Percentiles rank a stretch among this genome's conserved stretches.
phyloP scores from a whole-genome alignment of 2,888 invertebrate species.

The Tortricodes alternella region DNA sequence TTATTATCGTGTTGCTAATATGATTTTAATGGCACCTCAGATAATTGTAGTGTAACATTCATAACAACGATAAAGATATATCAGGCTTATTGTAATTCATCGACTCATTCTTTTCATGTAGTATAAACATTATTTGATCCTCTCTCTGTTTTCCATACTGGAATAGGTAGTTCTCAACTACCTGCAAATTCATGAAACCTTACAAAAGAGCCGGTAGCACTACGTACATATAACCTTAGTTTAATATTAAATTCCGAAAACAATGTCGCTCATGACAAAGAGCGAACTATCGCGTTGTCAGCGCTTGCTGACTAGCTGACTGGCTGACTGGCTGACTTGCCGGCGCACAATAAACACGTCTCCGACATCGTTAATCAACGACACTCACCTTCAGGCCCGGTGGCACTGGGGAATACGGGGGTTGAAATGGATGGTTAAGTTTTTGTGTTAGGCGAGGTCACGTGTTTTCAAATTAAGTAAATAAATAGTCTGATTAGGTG shows the following conservation, averaged over 20 bases:
- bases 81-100: no score
- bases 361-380: slow-evolving; percentile 72
- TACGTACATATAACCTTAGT: slow-evolving; percentile 4
- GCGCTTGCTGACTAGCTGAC: not conserved
- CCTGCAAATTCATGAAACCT: not conserved
- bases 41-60: no score
- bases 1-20: not conserved
- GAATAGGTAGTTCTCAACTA: not conserved
- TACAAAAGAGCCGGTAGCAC: slow-evolving; percentile 5
- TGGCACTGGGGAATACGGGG: slow-evolving; percentile 6
- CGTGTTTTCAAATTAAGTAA: not conserved
- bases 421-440: not conserved
- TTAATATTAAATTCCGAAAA: slow-evolving; percentile 20
- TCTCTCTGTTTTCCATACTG: no score
- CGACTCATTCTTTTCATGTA: no score
- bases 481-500: no score
- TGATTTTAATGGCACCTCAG: no score
- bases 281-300: slow-evolving; percentile 27
- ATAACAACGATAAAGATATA: no score
- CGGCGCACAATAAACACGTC: slow-evolving; percentile 74
- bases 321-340: slow-evolving; percentile 37
- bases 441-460: not conserved
- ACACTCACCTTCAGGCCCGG: slow-evolving; percentile 58
- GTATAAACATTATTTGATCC: no score
- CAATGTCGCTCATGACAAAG: slow-evolving; percentile 27